Percentiles rank a stretch among this genome's conserved stretches.
These are phyloP conservation scores for Cinclus mexicanus DNA, from an alignment of 2,113 vertebrate genomes.

Conservation along the genomic window DNA sequence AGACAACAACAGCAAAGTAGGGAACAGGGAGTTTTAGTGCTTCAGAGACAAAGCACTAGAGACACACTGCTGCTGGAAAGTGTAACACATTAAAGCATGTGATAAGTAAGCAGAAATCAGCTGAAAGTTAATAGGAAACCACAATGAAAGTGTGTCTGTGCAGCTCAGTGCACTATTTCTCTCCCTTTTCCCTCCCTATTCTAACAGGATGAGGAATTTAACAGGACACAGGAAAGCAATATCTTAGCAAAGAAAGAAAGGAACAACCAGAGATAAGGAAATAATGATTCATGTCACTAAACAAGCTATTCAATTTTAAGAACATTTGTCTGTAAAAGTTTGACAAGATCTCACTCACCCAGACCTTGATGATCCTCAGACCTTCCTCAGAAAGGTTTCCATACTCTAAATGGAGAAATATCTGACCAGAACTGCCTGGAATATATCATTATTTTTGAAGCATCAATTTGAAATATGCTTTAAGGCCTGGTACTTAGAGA, in stretches of 20 bases:
- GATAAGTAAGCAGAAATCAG: conserved; percentile 34
- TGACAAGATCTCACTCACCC: conserved; percentile 23
- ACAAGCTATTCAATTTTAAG: background rate
- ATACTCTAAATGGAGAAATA: background rate
- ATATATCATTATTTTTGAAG: background rate
- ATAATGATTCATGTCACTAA: conserved; percentile 8
- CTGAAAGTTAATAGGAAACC: background rate
- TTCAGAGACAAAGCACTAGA: conserved; percentile 20
- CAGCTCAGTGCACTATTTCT: background rate
- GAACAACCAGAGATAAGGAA: conserved; percentile 59
- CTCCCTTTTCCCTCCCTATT: background rate
- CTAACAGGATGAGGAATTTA: conserved; percentile 53
- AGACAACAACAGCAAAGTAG: conserved; percentile 2
- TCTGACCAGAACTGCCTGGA: background rate
- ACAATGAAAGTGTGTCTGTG: background rate
- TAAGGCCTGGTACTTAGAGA: background rate
- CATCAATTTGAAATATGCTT: background rate
- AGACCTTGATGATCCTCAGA: conserved; percentile 3
- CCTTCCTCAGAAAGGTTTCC: background rate
- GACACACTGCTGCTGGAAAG: conserved; percentile 37
- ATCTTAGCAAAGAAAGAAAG: conserved; percentile 57
- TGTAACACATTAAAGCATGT: background rate
- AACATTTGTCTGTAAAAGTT: conserved; percentile 20
- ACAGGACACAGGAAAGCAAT: conserved; percentile 48
- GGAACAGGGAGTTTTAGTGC: background rate